phyloP scores from a whole-genome alignment of 2,888 invertebrate species.

The Ceriagrion tenellum region DNA sequence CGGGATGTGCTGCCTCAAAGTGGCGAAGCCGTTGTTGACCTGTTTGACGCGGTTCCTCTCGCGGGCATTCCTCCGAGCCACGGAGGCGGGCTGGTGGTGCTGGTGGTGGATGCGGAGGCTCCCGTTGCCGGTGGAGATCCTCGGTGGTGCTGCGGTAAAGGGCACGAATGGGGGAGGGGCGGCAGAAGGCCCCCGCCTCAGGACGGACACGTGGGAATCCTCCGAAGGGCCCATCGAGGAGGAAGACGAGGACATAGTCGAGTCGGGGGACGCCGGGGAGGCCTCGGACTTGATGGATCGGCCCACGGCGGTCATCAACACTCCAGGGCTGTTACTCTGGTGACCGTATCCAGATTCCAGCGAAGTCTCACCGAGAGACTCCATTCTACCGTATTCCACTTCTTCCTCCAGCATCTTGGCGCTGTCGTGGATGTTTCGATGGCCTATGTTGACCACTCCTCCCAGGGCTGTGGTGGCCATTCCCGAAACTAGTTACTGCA shows the following conservation, averaged over 20 bases:
- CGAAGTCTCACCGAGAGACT: not conserved
- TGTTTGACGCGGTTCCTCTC: slow-evolving; percentile 97
- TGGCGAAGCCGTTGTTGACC: slow-evolving; percentile 96
- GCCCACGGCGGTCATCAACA: slow-evolving; percentile 45
- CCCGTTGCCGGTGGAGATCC: not conserved
- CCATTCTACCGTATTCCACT: not conserved
- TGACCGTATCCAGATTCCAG: not conserved
- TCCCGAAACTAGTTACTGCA: not conserved
- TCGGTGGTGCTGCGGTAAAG: slow-evolving; percentile 27
- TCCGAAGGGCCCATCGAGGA: slow-evolving; percentile 31
- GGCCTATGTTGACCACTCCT: slow-evolving; percentile 55
- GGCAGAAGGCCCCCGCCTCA: slow-evolving; percentile 35
- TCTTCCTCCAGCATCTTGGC: slow-evolving; percentile 14
- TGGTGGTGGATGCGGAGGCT: slow-evolving; percentile 74
- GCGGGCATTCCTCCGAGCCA: slow-evolving; percentile 93
- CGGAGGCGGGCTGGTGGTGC: slow-evolving; percentile 89
- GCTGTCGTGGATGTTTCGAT: slow-evolving; percentile 29
- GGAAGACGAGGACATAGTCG: slow-evolving; percentile 49
- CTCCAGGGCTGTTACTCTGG: slow-evolving; percentile 53
- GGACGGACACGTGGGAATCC: slow-evolving; percentile 58
- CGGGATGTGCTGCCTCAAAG: slow-evolving; percentile 92
- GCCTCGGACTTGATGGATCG: slow-evolving; percentile 16
- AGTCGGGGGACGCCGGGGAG: slow-evolving; percentile 27
- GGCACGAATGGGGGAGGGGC: slow-evolving; percentile 43
- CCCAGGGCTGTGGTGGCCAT: slow-evolving; percentile 39